Base-by-base conservation (phyloP, 2,797 vertebrate species). In the Peromyscus attwateri region DNA sequence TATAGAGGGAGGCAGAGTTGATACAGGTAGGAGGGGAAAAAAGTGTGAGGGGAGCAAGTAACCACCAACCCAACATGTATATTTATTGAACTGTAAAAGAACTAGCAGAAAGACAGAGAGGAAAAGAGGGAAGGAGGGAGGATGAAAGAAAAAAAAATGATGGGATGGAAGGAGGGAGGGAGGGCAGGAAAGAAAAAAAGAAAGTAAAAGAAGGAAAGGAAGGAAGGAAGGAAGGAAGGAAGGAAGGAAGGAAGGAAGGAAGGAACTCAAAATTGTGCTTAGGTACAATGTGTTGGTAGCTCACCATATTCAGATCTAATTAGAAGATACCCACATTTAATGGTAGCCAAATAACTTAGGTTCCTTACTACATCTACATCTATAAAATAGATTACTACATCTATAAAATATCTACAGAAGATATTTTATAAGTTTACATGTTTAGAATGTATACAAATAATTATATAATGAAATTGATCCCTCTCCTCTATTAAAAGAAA, bases 131-230 rank as follows among this genome's bases (percentile, higher is more conserved):
- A 34, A 5, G 49, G 3, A 19, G 34, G 3, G 19, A 71, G 8
- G n/a, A 37, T 21, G 4, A 37, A 71, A 19, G 7, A 77, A 7
- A 17, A 5, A 17, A 71, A 8, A 37, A n/a, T 23, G 9, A 31
- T n/a, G 3, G 29, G n/a, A 62, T 5, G 17, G 17, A n/a, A 6
- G 49, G 10, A 49, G 0, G 16, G 75, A 31, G 1, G 16, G 8
- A n/a, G 17, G 3, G n/a, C 4, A 19, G 4, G 55, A 12, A 10
- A 66, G 27, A 27, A 11, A 70, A 3, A 31, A n/a, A 19, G 10
- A n/a, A 70, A 31, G 14, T 31, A 7, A 31, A 29, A 12, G 27
- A 1, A 66, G 4, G 64, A 6, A 31, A 6, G 19, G 0, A 21
- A 6, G 57, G 1, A 31, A 12, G 27, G 2, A 12, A 13, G 29